These are phyloP conservation scores for Rotaria sp. DNA, from an alignment of 2,888 invertebrate species.

Conservation along the genomic window DNA sequence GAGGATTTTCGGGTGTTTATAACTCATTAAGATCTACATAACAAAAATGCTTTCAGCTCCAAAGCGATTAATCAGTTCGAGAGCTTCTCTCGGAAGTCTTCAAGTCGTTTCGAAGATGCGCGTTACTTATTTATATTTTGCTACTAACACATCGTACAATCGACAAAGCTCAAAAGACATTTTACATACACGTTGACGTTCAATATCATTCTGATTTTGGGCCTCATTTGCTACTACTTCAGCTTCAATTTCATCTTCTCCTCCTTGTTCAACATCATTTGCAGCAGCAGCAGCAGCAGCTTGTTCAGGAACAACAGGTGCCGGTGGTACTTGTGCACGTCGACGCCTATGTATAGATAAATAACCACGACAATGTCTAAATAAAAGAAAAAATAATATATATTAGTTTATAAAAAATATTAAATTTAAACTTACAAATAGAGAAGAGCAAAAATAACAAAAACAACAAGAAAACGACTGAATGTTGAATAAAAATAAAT, in stretches of 20 bases:
- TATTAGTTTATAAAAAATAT: neutral
- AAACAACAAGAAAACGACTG: constrained; percentile 5
- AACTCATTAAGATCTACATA: neutral
- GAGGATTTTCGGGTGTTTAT: too few relatives aligned
- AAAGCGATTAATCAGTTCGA: neutral
- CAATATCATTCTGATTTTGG: neutral
- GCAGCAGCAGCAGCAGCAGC: neutral
- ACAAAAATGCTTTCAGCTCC: too few relatives aligned
- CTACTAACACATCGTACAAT: too few relatives aligned
- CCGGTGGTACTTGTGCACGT: neutral
- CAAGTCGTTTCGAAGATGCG: too few relatives aligned
- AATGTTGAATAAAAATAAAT: constrained; percentile 19
- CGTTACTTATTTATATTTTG: too few relatives aligned
- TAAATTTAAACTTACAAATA: neutral
- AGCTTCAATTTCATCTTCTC: neutral
- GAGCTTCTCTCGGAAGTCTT: neutral
- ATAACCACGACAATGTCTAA: constrained; percentile 13
- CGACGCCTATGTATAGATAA: constrained; percentile 1
- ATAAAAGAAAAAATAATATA: neutral
- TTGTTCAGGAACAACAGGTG: neutral
- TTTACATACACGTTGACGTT: neutral
- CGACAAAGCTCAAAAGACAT: too few relatives aligned
- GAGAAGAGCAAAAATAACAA: neutral
- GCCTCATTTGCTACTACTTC: neutral
- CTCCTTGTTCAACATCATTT: neutral